Evolutionary conservation across 2,888 invertebrate species (phyloP).

Genomic region (Cremastobaeus sp.): DNA sequence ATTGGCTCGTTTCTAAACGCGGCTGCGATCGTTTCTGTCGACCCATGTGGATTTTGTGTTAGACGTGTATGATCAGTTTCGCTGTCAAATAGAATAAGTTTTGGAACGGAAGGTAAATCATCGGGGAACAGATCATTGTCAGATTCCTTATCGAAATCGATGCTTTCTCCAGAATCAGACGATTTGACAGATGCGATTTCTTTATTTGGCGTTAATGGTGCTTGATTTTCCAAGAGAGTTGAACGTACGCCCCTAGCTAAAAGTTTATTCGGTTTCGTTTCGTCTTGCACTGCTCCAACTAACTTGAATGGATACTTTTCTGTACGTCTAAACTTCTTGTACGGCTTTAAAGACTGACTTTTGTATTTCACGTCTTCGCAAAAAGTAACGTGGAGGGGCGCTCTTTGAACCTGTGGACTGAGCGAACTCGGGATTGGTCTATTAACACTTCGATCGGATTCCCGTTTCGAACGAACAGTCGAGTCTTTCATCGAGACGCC

Average conservation of each 20-base stretch:
- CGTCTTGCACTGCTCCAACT: not conserved
- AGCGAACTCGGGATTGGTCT: constrained; percentile 32
- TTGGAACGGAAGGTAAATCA: constrained; percentile 3
- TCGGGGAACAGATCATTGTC: constrained; percentile 29
- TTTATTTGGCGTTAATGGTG: too few relatives aligned
- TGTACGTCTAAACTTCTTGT: not conserved
- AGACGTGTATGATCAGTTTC: too few relatives aligned
- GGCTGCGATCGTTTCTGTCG: too few relatives aligned
- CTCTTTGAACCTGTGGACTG: constrained; percentile 33
- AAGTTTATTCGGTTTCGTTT: too few relatives aligned
- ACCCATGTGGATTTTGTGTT: too few relatives aligned
- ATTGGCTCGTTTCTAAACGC: too few relatives aligned
- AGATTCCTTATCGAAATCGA: constrained; percentile 31
- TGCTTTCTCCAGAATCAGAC: constrained; percentile 20
- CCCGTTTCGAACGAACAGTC: constrained; percentile 34
- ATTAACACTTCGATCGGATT: constrained; percentile 7
- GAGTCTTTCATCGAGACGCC: constrained; percentile 21
- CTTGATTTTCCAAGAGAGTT: too few relatives aligned
- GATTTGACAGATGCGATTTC: not conserved
- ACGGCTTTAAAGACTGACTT: not conserved
- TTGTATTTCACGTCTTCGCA: constrained; percentile 22
- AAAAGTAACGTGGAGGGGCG: constrained; percentile 45
- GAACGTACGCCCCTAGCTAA: too few relatives aligned
- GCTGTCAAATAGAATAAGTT: not conserved
- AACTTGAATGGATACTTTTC: constrained; percentile 1